Percentiles rank a stretch among this genome's conserved stretches.
These are phyloP conservation scores for Tiliacea citrago DNA, from an alignment of 2,888 invertebrate species.

Conservation along the genomic window DNA sequence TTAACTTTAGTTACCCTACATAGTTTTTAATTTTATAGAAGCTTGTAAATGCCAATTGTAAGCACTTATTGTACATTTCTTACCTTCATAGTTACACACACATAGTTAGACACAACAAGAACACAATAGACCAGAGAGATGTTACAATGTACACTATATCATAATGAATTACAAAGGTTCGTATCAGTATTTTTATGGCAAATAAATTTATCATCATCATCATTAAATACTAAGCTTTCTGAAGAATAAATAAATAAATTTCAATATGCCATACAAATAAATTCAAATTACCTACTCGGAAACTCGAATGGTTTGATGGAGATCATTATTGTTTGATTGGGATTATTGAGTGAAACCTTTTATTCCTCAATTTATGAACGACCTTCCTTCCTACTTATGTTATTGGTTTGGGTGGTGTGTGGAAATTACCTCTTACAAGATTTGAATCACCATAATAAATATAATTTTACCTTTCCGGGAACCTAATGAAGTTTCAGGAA, in stretches of 20 bases:
- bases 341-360: slow-evolving; percentile 27
- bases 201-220: no score
- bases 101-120: no score
- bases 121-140: no score
- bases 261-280: not conserved
- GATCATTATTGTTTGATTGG: slow-evolving; percentile 33
- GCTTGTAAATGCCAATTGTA: not conserved
- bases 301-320: slow-evolving; percentile 17
- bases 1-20: not conserved
- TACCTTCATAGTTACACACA: no score
- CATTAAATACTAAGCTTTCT: not conserved
- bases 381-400: slow-evolving; percentile 1
- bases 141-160: no score
- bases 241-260: not conserved
- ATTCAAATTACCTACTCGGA: not conserved
- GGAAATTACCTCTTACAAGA: slow-evolving; percentile 8
- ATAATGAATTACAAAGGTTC: no score
- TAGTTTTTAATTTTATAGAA: not conserved
- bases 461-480: not conserved
- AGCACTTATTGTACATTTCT: not conserved
- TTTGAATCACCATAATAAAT: not conserved
- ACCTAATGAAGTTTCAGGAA: not conserved
- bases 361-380: slow-evolving; percentile 15
- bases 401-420: not conserved
- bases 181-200: no score